Percentiles rank a stretch among this genome's conserved stretches.
phyloP scores from a whole-genome alignment of 2,113 vertebrate species.

The Heterocephalus glaber region DNA sequence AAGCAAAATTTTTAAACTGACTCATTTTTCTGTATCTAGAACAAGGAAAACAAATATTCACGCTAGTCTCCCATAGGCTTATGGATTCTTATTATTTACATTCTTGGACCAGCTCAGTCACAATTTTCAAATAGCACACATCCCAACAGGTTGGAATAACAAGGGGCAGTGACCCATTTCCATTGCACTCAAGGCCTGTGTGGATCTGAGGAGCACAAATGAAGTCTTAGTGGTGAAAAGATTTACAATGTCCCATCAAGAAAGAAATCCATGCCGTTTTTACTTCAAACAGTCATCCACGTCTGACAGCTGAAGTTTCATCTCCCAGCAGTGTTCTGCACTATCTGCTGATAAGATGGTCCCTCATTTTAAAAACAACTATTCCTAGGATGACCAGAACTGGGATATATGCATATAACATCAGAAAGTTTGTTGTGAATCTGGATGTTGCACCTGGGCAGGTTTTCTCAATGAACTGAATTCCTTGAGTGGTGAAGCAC shows the following conservation, averaged over 20 bases:
- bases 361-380: slow-evolving; percentile 93
- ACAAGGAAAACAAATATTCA: slow-evolving; percentile 27
- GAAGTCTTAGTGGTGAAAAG: background rate
- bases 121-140: background rate
- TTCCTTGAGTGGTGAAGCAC: slow-evolving; percentile 87
- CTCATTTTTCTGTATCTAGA: slow-evolving; percentile 52
- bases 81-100: slow-evolving; percentile 62
- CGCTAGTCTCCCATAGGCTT: slow-evolving; percentile 6
- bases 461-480: slow-evolving; percentile 88
- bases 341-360: slow-evolving; percentile 87
- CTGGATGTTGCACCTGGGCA: slow-evolving; percentile 89
- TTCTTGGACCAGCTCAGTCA: background rate
- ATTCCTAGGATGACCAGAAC: slow-evolving; percentile 89
- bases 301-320: background rate
- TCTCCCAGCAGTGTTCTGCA: background rate
- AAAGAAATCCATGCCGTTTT: background rate
- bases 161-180: background rate
- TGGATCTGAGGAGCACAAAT: background rate
- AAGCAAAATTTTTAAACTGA: slow-evolving; percentile 35
- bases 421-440: slow-evolving; percentile 90
- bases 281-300: background rate
- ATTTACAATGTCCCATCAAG: background rate
- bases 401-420: slow-evolving; percentile 94
- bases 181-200: background rate
- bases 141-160: background rate